Evolutionary conservation across 2,797 vertebrate species (phyloP).

Genomic region (Lagocephalus sceleratus): DNA sequence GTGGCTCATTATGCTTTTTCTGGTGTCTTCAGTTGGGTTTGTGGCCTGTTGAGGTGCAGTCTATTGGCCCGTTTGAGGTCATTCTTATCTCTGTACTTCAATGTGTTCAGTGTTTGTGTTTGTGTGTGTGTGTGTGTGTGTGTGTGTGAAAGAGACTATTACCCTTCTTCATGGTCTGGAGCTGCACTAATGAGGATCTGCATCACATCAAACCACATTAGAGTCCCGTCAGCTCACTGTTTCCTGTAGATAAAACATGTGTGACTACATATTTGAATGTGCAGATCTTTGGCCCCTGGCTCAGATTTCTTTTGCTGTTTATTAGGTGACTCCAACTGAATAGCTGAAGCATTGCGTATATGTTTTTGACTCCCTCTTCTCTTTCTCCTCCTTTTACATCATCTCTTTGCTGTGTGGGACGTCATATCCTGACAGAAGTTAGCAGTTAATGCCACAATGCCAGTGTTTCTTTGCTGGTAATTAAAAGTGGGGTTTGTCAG

Average conservation of each 20-base stretch:
- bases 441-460: background rate
- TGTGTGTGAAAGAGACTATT: constrained; percentile 10
- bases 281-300: background rate
- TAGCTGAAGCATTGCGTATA: too few species aligned
- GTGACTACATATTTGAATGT: constrained; percentile 2
- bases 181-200: constrained; percentile 36
- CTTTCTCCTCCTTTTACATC: background rate
- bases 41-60: background rate
- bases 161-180: constrained; percentile 17
- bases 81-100: too few species aligned
- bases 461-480: too few species aligned
- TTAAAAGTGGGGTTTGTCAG: too few species aligned
- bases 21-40: constrained; percentile 5
- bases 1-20: constrained; percentile 21
- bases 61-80: constrained; percentile 1
- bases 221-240: constrained; percentile 1
- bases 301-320: background rate
- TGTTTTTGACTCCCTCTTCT: background rate
- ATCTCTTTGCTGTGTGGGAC: background rate
- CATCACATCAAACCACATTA: constrained; percentile 32
- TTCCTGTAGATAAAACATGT: constrained; percentile 14
- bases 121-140: constrained; percentile 8
- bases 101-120: constrained; percentile 5
- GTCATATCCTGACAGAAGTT: background rate
- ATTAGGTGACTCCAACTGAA: background rate